phyloP scores from a whole-genome alignment of 2,113 vertebrate genomes.

The Rynchops niger region DNA sequence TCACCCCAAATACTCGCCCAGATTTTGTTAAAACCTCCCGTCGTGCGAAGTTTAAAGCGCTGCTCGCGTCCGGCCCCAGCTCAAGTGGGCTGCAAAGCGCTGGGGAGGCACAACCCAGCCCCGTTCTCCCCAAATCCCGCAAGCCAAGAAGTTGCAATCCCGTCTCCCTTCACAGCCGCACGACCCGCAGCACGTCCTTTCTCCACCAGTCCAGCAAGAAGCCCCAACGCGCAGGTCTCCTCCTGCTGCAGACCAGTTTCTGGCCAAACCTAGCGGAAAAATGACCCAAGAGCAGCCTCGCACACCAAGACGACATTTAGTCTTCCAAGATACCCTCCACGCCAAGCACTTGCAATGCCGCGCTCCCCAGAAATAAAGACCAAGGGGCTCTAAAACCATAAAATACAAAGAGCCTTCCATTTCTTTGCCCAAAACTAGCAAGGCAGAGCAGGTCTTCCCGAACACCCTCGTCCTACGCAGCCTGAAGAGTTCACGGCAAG shows the following conservation, averaged over 20 bases:
- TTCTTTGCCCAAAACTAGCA: background rate
- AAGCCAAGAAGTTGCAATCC: background rate
- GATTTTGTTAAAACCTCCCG: background rate
- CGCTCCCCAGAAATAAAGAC: background rate
- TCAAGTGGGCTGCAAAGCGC: no score
- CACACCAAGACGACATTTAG: background rate
- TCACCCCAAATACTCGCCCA: no score
- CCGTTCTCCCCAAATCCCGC: rapidly evolving
- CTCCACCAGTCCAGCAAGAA: background rate
- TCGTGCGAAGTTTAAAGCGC: background rate
- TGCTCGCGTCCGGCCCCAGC: no score
- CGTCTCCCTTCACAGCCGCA: background rate
- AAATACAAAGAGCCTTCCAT: background rate
- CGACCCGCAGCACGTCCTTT: rapidly evolving
- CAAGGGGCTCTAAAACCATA: background rate
- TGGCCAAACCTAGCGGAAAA: background rate
- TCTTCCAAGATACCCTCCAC: background rate
- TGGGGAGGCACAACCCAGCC: background rate
- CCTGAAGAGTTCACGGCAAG: background rate
- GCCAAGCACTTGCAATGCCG: background rate
- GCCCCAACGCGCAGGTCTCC: background rate
- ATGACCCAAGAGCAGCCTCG: background rate
- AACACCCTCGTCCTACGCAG: background rate
- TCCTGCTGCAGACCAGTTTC: background rate
- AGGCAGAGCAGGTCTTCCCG: background rate